Percentiles rank a stretch among this genome's conserved stretches.
phyloP scores from a whole-genome alignment of 2,797 vertebrate species.

The Pseudochaenichthys georgianus region DNA sequence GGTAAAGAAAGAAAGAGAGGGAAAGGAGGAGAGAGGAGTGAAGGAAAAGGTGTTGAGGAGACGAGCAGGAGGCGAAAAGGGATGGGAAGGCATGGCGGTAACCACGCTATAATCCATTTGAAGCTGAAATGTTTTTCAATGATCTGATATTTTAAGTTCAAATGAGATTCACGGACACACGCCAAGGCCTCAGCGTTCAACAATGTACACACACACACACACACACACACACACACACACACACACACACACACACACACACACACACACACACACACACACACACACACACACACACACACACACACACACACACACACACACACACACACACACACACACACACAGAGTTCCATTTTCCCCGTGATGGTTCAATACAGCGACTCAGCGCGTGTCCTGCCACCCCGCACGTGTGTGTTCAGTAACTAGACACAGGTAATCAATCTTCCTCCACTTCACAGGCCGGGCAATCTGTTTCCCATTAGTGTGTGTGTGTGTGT shows the following conservation, averaged over 20 bases:
- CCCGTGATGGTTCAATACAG: slow-evolving; percentile 69
- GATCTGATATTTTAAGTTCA: slow-evolving; percentile 2
- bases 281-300: no score
- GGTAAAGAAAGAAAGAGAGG: neutral
- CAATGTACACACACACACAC: no score
- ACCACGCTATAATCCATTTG: neutral
- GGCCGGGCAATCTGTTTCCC: slow-evolving; percentile 82
- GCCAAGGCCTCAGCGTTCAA: no score
- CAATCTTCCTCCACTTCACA: slow-evolving; percentile 85
- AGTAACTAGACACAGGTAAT: slow-evolving; percentile 87
- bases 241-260: no score
- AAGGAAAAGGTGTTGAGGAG: no score
- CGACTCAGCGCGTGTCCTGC: slow-evolving; percentile 58
- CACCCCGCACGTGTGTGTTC: slow-evolving; percentile 71
- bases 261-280: no score
- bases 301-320: no score
- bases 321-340: no score
- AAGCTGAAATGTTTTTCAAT: slow-evolving; percentile 10
- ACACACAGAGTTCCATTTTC: slow-evolving; percentile 14
- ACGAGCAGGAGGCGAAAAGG: neutral
- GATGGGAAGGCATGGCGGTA: rapidly evolving
- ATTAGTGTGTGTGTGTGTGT: slow-evolving; percentile 59
- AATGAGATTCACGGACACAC: slow-evolving; percentile 1
- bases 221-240: no score
- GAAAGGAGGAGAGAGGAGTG: neutral